A percentile compares a stretch with the other conserved stretches of the same genome.
Evolutionary conservation across 2,888 invertebrate species (phyloP).

Genomic region (Zelleria hepariella): DNA sequence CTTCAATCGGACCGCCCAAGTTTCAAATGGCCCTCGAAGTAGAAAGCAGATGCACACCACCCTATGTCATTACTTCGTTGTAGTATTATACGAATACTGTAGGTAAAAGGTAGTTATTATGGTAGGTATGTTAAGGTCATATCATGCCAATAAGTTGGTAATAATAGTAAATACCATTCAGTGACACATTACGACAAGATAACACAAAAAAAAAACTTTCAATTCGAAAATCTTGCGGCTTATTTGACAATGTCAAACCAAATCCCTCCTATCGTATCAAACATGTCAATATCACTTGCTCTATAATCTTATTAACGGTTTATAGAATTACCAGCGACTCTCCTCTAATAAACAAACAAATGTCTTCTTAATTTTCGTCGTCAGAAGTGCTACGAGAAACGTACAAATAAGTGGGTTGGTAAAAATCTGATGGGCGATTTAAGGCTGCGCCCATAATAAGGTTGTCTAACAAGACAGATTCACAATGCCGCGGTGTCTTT

Average conservation of each 20-base stretch:
- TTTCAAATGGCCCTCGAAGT: background rate
- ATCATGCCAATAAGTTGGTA: background rate
- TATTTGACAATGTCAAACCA: constrained; percentile 2
- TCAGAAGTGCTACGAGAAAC: background rate
- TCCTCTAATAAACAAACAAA: background rate
- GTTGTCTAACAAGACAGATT: constrained; percentile 21
- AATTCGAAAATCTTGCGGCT: background rate
- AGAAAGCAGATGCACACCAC: too few species aligned
- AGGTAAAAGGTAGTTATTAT: too few species aligned
- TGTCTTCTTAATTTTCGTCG: background rate
- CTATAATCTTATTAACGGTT: constrained; percentile 53
- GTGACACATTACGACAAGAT: background rate
- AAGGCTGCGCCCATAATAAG: constrained; percentile 5
- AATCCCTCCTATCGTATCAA: constrained; percentile 18
- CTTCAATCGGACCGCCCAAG: background rate
- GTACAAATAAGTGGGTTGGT: background rate
- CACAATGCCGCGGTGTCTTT: constrained; percentile 24
- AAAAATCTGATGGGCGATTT: background rate
- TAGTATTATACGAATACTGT: too few species aligned
- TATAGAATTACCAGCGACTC: constrained; percentile 16
- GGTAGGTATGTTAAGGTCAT: too few species aligned
- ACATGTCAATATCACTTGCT: constrained; percentile 36
- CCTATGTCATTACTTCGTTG: too few species aligned
- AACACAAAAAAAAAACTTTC: background rate
- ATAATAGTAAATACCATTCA: background rate